A percentile compares a stretch with the other conserved stretches of the same genome.
Conservation (phyloP, 2,113 vertebrate species). For the Hipposideros armiger region DNA sequence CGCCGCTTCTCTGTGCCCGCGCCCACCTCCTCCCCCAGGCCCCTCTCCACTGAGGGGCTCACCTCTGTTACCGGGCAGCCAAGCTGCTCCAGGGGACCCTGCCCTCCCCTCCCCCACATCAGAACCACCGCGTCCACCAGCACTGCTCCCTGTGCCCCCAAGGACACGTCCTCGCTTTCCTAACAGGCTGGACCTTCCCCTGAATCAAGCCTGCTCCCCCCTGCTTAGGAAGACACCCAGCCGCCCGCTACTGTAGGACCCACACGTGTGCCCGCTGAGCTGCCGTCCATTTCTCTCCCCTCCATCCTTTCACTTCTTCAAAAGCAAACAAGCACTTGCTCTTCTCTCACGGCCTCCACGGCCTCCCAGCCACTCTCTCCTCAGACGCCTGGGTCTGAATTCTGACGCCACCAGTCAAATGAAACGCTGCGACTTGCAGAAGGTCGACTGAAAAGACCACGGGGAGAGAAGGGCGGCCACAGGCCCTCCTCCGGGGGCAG, state of each 20-base stretch:
- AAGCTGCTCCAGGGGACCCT: too few relatives aligned
- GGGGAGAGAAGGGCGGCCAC: rapidly evolving
- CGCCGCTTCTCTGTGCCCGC: background rate
- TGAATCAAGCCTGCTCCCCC: too few relatives aligned
- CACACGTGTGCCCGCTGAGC: background rate
- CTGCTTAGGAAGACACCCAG: background rate
- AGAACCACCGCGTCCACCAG: rapidly evolving
- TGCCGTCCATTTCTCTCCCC: background rate
- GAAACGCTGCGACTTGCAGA: background rate
- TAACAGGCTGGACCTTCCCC: background rate
- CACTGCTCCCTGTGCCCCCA: background rate
- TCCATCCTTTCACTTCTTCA: background rate
- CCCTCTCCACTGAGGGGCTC: background rate
- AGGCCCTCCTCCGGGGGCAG: rapidly evolving
- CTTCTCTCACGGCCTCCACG: rapidly evolving
- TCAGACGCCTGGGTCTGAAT: background rate
- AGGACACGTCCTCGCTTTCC: background rate
- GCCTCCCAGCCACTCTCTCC: background rate
- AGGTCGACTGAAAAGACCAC: too few relatives aligned
- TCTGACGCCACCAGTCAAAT: too few relatives aligned
- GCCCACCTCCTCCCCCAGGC: background rate
- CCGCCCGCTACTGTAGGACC: rapidly evolving
- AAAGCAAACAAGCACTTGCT: background rate
- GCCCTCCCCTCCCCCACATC: rapidly evolving
- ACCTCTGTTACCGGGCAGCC: background rate